Evolutionary conservation across 1,140 invertebrate genomes (phyloP).

Genomic region (Rhizoglyphus robini): DNA sequence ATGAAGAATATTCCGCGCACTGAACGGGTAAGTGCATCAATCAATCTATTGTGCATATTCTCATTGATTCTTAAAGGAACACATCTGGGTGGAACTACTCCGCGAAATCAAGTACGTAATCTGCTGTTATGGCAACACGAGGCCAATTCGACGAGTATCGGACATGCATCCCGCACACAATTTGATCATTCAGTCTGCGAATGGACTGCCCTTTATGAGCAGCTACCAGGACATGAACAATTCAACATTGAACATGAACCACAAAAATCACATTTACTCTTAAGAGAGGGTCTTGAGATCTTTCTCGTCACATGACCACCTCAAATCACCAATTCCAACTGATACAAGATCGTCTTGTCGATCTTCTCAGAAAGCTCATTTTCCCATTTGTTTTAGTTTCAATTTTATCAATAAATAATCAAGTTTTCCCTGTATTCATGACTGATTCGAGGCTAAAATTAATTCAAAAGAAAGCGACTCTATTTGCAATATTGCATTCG

Average conservation of each 20-base stretch:
- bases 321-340: background rate
- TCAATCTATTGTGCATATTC: no score
- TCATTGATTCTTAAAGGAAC: no score
- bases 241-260: no score
- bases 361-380: background rate
- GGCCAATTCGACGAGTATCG: conserved; percentile 31
- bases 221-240: conserved; percentile 21
- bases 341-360: no score
- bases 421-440: background rate
- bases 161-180: conserved; percentile 15
- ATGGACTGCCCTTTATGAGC: conserved; percentile 28
- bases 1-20: conserved; percentile 28
- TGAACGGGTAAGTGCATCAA: conserved; percentile 26
- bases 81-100: conserved; percentile 27
- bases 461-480: no score
- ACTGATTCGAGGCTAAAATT: background rate
- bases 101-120: conserved; percentile 56
- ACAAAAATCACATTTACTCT: conserved; percentile 13
- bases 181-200: conserved; percentile 22
- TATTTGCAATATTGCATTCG: no score
- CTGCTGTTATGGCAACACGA: conserved; percentile 56
- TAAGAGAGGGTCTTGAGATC: no score
- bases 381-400: no score
- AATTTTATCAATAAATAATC: no score
- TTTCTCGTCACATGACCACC: background rate